Conservation (phyloP, 2,797 vertebrate genomes). For the Lates japonicus region DNA sequence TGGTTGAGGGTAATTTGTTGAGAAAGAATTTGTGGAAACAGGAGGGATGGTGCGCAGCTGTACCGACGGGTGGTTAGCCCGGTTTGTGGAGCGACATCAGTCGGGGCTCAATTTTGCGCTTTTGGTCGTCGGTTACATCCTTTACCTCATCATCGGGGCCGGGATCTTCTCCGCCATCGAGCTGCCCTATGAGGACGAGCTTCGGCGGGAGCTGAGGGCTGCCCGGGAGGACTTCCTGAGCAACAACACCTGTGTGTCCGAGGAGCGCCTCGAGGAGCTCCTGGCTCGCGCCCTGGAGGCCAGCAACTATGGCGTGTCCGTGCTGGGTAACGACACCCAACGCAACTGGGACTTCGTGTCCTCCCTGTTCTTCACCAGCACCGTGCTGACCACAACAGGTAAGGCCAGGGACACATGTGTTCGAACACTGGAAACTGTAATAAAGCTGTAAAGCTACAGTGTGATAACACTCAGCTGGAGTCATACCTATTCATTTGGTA, state of each 20-base stretch:
- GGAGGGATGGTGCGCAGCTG: slow-evolving; percentile 44
- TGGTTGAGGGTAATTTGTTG: fast-evolving
- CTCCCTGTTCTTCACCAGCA: slow-evolving; percentile 96
- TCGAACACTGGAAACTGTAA: not conserved
- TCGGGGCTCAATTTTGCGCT: slow-evolving; percentile 88
- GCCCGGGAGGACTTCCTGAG: slow-evolving; percentile 89
- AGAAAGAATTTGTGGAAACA: too few species aligned
- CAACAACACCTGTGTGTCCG: slow-evolving; percentile 91
- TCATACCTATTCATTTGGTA: not conserved
- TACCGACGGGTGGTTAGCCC: slow-evolving; percentile 82
- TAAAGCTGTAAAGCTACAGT: not conserved
- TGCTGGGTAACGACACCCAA: slow-evolving; percentile 86
- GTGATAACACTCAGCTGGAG: not conserved
- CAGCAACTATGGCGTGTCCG: slow-evolving; percentile 95
- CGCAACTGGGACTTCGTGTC: slow-evolving; percentile 98
- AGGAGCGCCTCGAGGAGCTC: slow-evolving; percentile 90
- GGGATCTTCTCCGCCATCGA: slow-evolving; percentile 95
- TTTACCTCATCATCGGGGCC: slow-evolving; percentile 92
- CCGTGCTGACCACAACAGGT: slow-evolving; percentile 97
- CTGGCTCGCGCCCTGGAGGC: slow-evolving; percentile 90
- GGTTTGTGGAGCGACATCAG: slow-evolving; percentile 85
- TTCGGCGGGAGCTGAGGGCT: slow-evolving; percentile 87
- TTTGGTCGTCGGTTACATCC: slow-evolving; percentile 87
- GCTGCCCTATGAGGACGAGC: slow-evolving; percentile 90
- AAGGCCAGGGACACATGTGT: slow-evolving; percentile 53